phyloP scores from a whole-genome alignment of 2,113 vertebrate species.

The Eurystomus gularis region DNA sequence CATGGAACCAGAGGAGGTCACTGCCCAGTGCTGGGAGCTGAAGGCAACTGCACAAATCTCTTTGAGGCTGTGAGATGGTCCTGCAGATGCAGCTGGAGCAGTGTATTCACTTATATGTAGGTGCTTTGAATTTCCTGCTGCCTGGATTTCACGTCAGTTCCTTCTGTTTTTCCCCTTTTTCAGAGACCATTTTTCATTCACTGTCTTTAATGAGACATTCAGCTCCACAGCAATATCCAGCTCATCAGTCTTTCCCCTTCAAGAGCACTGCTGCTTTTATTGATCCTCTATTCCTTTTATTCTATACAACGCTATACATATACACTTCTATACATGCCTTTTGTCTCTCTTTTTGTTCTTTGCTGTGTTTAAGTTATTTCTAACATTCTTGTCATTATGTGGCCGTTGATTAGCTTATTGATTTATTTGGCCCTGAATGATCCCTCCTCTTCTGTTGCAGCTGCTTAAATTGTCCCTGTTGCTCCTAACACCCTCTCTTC shows the following conservation, averaged over 20 bases:
- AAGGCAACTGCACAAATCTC: neutral
- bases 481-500: neutral
- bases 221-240: conserved; percentile 28
- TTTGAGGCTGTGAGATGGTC: neutral
- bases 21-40: neutral
- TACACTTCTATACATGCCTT: neutral
- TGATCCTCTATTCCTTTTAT: neutral
- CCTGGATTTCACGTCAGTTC: neutral
- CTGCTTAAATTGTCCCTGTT: neutral
- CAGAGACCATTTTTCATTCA: conserved; percentile 31
- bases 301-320: neutral
- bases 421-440: neutral
- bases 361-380: neutral
- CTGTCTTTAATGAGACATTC: conserved; percentile 29
- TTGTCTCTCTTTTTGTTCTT: neutral
- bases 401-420: neutral
- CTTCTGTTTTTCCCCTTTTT: neutral
- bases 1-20: neutral
- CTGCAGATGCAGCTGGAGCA: neutral
- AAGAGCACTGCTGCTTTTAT: neutral
- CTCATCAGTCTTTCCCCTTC: conserved; percentile 45
- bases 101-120: neutral
- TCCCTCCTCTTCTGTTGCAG: neutral
- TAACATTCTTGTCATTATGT: neutral
- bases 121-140: neutral